These are phyloP conservation scores for Eublepharis macularius DNA, from an alignment of 2,113 vertebrate genomes.

Conservation along the genomic window DNA sequence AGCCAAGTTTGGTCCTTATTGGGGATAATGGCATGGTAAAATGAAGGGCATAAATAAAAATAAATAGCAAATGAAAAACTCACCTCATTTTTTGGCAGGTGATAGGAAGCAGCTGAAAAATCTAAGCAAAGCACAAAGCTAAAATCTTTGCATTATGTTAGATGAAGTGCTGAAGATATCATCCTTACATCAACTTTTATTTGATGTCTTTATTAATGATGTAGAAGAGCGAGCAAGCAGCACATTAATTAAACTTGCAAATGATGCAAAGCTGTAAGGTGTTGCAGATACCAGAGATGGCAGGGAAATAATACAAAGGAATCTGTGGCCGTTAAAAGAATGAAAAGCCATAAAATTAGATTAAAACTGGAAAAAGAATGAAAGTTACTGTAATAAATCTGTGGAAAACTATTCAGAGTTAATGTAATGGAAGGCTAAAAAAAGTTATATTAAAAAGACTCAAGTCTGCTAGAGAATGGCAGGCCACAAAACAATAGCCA, in stretches of 20 bases:
- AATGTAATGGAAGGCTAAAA: background rate
- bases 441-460: background rate
- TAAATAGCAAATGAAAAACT: background rate
- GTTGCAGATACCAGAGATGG: background rate
- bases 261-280: slow-evolving; percentile 47
- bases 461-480: background rate
- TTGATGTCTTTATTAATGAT: slow-evolving; percentile 54
- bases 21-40: no score
- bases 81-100: background rate
- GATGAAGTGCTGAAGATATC: background rate
- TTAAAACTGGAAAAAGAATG: background rate
- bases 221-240: slow-evolving; percentile 44
- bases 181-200: slow-evolving; percentile 39
- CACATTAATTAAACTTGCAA: slow-evolving; percentile 51
- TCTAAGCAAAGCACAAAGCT: slow-evolving; percentile 36
- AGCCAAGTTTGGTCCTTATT: no score
- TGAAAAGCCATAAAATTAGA: background rate
- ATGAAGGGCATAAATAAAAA: background rate
- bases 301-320: slow-evolving; percentile 5
- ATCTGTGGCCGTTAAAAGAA: slow-evolving; percentile 13
- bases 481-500: background rate
- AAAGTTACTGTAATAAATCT: slow-evolving; percentile 7
- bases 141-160: background rate
- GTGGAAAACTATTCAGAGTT: background rate
- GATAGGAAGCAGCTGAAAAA: slow-evolving; percentile 2